Base-by-base conservation (phyloP, 2,113 vertebrate genomes). In the Oryzias celebensis region DNA sequence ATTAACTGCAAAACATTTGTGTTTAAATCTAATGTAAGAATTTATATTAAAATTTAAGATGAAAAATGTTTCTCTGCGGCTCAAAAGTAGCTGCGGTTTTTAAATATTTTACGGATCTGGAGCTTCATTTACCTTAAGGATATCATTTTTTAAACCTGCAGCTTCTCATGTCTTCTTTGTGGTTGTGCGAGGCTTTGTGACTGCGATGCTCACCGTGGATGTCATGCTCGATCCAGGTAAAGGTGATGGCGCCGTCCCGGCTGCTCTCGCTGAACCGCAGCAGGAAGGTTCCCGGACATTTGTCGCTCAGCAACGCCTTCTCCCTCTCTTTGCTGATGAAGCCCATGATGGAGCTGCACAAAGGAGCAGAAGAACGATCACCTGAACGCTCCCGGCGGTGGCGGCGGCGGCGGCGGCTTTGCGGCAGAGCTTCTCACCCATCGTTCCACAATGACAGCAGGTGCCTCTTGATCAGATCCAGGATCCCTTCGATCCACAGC, bases 211-310 rank as follows among this genome's bases (percentile, higher is more conserved):
- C 42, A 80, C 97, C 92, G 0, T 89, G 93, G 7, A 91, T 81
- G 26, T 94, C 89, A 15, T 84, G 91, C 48, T 99, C 95, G n/a
- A 98, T 92, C 97, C 97, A 99, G 3, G 96, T 98, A 77, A 99
- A 99, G 0, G 97, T 99, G 90, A 99, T 96, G 16, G 96, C 97
- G 22, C 97, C 96, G 26, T 99, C 97, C 23, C 75, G 89, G 84
- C 94, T 97, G 90, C 97, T 99, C 90, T 99, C 97, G 0, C 97
- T 99, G 89, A 99, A 99, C 5, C 97, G 77, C 52, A 99, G 82
- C 75, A 99, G 88, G 87, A 99, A 99, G 0, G 96, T 99, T 0
- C 97, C 96, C 0, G 93, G 92, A n/a, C 71, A 88, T 71, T 93
- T 94, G 57, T 94, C 91, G 43, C 91, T 95, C 18, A 99, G 85